Evolutionary conservation across 2,888 invertebrate genomes (phyloP).

Genomic region (Nematopogon swammerdamellus): DNA sequence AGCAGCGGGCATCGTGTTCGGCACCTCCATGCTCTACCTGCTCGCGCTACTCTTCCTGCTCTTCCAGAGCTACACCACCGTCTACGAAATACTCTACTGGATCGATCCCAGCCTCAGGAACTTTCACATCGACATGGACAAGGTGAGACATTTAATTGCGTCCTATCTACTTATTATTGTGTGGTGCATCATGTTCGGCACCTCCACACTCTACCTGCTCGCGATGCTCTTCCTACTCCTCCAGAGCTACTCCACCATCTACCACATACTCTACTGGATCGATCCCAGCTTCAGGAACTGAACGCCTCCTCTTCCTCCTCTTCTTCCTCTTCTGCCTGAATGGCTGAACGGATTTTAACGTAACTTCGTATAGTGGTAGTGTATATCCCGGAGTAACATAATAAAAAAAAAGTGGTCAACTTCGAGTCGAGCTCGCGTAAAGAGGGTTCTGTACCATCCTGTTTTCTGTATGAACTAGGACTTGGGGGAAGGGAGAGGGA

Average conservation of each 20-base stretch:
- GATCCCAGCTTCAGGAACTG: no score
- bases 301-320: no score
- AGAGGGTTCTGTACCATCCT: no score
- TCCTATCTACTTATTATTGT: constrained; percentile 29
- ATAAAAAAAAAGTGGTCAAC: no score
- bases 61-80: constrained; percentile 93
- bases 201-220: constrained; percentile 82
- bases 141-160: constrained; percentile 45
- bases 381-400: no score
- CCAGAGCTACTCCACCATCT: constrained; percentile 91
- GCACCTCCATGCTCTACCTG: constrained; percentile 85
- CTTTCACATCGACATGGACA: constrained; percentile 92
- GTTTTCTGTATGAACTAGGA: no score
- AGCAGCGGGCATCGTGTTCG: constrained; percentile 97
- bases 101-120: constrained; percentile 87
- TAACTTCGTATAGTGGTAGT: no score
- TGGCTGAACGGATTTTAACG: no score
- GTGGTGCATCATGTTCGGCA: constrained; percentile 96
- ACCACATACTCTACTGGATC: constrained; percentile 90
- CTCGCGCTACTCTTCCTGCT: constrained; percentile 80
- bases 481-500: no score
- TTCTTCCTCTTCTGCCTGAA: no score
- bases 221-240: constrained; percentile 84
- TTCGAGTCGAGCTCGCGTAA: no score
- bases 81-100: constrained; percentile 91